Percentiles rank a stretch among this genome's conserved stretches.
These are phyloP conservation scores for Bufo bufo DNA, from an alignment of 2,113 vertebrate genomes.

Conservation along the genomic window DNA sequence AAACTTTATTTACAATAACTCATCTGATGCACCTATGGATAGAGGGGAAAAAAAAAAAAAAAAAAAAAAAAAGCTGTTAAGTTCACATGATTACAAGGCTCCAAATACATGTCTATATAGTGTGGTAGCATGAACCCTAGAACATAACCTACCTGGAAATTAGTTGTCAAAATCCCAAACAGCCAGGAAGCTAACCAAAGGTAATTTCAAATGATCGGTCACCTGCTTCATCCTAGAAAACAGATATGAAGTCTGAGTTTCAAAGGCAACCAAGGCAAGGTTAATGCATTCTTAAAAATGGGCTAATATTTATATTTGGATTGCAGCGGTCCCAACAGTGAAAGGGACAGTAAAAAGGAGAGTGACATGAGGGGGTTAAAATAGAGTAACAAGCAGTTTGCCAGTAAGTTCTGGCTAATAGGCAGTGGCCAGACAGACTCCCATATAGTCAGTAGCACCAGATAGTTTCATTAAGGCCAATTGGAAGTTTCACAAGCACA, in stretches of 20 bases:
- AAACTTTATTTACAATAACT: too few relatives aligned
- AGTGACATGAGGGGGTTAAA: background rate
- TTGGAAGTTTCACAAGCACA: slow-evolving; percentile 68
- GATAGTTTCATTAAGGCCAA: background rate
- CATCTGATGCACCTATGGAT: too few relatives aligned
- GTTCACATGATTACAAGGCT: too few relatives aligned
- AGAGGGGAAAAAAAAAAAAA: too few relatives aligned
- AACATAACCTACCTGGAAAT: background rate
- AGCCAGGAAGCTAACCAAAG: background rate
- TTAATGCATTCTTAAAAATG: background rate
- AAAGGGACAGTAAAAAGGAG: background rate
- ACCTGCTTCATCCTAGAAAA: background rate
- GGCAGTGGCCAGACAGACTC: background rate
- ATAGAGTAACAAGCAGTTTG: background rate
- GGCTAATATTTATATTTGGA: background rate
- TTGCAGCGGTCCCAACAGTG: background rate
- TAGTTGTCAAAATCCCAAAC: too few relatives aligned
- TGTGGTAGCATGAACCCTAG: too few relatives aligned
- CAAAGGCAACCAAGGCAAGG: too few relatives aligned
- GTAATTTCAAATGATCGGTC: too few relatives aligned
- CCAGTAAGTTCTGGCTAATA: background rate
- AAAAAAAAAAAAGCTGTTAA: too few relatives aligned
- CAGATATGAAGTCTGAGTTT: background rate
- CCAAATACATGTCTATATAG: too few relatives aligned
- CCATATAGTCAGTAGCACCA: background rate